Percentiles rank a stretch among this genome's conserved stretches.
Conservation (phyloP, 2,797 vertebrate species). For the Merluccius polli region DNA sequence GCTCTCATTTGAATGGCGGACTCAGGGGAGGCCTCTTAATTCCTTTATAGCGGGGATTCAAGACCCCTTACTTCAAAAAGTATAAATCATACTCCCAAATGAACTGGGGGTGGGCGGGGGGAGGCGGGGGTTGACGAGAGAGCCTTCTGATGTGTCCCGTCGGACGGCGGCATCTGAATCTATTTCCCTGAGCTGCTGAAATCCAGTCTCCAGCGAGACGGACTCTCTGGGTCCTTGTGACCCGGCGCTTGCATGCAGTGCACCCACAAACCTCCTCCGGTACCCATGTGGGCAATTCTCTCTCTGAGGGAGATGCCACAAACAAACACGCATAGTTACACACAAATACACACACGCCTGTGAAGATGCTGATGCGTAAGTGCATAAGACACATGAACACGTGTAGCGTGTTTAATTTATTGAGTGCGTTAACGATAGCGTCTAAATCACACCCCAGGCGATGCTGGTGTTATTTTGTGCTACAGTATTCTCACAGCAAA, state of each 20-base stretch:
- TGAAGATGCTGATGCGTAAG: background rate
- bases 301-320: slow-evolving; percentile 14
- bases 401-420: slow-evolving; percentile 3
- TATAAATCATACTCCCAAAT: slow-evolving; percentile 87
- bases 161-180: slow-evolving; percentile 62
- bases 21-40: slow-evolving; percentile 81
- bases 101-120: slow-evolving; percentile 67
- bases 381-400: background rate
- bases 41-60: slow-evolving; percentile 81
- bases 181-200: slow-evolving; percentile 71
- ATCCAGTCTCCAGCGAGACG: slow-evolving; percentile 67
- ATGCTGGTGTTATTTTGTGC: background rate
- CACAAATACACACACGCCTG: slow-evolving; percentile 27
- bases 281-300: slow-evolving; percentile 9
- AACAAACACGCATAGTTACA: slow-evolving; percentile 16
- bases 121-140: slow-evolving; percentile 56
- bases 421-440: slow-evolving; percentile 4
- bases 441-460: slow-evolving; percentile 1
- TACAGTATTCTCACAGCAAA: slow-evolving; percentile 18
- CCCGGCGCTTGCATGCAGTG: slow-evolving; percentile 44
- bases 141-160: slow-evolving; percentile 78
- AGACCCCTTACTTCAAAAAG: slow-evolving; percentile 85
- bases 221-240: slow-evolving; percentile 52
- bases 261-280: slow-evolving; percentile 19
- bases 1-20: slow-evolving; percentile 82